Evolutionary conservation across 2,113 vertebrate genomes (phyloP), one percentile per base, ranked within the genome.

Genomic region (Phrynocephalus versicolor): DNA sequence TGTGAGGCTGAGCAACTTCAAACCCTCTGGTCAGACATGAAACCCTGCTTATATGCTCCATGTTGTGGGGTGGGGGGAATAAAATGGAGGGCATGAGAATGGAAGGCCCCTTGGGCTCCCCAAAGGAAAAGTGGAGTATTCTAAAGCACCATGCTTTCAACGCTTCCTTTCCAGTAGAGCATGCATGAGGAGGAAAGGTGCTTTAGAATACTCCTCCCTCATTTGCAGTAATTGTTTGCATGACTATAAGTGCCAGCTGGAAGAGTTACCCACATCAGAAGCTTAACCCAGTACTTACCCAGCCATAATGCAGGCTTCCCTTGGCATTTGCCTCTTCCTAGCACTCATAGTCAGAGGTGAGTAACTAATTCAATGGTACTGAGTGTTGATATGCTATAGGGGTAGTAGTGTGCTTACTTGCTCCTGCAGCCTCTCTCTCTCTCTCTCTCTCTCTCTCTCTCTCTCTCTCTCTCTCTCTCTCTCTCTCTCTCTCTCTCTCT

Each of bases 181-280:
- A 33, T 16, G 62, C 51, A 35, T 70, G 33, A 77, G 83, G 83
- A 84, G 74, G 51, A 69, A 78, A 27, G 64, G 70, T 41, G 51
- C 10, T 70, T 79, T 85, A 33, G 35, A 58, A 78, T 10, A 57
- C 74, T 58, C 83, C 81, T 73, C 70, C 74, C 76, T 78, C 45
- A 30, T 71, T 70, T 70, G 74, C 35, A 79, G 64, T 85, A 85
- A 85, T 78, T 79, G 83, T 78, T 15, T 55, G 51, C 70, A 70
- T 57, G 80, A 35, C 80, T 82, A 35, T 58, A 70, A 57, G 27
- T 85, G 41, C 51, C 55, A 70, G 64, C 5, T n/a, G 55, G 70
- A 78, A 13, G 65, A 85, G 83, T 16, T 79, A 64, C 64, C 64
- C 10, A 39, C 83, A n/a, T n/a, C 33, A 77, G 74, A 77, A 13